Base-by-base conservation (phyloP, 2,888 invertebrate genomes). In the Metacarcinus magister region DNA sequence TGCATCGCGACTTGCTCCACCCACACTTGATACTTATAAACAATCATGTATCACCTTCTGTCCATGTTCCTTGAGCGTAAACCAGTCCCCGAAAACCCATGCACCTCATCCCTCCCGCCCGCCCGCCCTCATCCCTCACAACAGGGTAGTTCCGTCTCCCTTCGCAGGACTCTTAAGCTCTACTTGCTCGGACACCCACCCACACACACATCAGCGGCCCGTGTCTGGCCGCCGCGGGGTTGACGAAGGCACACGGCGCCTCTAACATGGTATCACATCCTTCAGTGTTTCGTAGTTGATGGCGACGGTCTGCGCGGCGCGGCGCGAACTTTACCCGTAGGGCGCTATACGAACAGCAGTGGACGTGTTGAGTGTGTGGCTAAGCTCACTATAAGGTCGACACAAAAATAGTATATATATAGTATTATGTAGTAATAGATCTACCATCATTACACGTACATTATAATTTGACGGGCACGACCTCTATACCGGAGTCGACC, bases 321-420 rank as follows among this genome's bases (percentile, higher is more conserved):
- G 87, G 39, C 87, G 87, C 39, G 8, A 87, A 87, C 87, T 87
- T 39, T 87, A 87, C 87, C 87, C 87, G 87, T 87, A 87, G 39
- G 87, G 87, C 87, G 87, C 32, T n/a, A 39, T 39, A 87, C 87
- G 39, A 39, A 87, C 87, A 87, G 32, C 87, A 32, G 87, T 87
- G 87, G 87, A 87, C 87, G 87, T 87, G 32, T 87, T 87, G 39
- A 32, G 87, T 16, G 87, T 39, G 87, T 87, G 87, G 19, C 39
- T 39, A 87, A 39, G 39, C 87, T 39, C 39, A 39, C 39, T 87
- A 87, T 39, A 13, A 39, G 39, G n/a, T 87, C 87, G 87, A 87
- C 87, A 87, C 39, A 87, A 87, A 39, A 87, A 87, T 87, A 87
- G 39, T 87, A 82, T 82, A 82, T 28, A 10, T 60, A 60, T 60